These are phyloP conservation scores for Heliothis virescens DNA, from an alignment of 1,140 invertebrate genomes.

Conservation along the genomic window DNA sequence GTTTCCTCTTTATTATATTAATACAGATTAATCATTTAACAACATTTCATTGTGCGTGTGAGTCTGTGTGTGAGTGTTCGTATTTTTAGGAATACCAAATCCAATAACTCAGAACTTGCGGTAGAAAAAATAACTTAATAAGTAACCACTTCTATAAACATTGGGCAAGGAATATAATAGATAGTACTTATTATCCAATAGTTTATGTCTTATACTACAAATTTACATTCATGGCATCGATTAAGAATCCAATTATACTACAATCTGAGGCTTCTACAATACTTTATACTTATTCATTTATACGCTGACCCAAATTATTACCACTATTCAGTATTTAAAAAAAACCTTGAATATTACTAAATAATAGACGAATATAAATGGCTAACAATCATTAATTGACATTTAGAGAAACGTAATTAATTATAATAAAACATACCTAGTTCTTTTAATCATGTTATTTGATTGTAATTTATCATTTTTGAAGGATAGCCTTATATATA, in stretches of 20 bases:
- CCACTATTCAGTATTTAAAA: conserved; percentile 18
- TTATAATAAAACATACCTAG: neutral
- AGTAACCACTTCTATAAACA: too few species aligned
- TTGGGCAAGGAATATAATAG: too few species aligned
- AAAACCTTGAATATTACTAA: conserved; percentile 59
- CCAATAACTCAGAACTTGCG: too few species aligned
- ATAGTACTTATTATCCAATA: neutral
- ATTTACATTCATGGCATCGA: conserved; percentile 17
- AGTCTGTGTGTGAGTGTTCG: too few species aligned
- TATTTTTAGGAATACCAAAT: too few species aligned
- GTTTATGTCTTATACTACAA: conserved; percentile 15
- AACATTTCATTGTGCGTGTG: too few species aligned
- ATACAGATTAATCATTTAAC: too few species aligned
- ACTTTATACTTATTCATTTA: conserved; percentile 52
- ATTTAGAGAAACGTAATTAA: conserved; percentile 19
- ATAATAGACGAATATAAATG: conserved; percentile 36
- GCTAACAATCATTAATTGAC: conserved; percentile 37
- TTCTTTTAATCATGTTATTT: conserved; percentile 28
- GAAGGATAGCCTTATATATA: neutral
- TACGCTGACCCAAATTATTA: conserved; percentile 62
- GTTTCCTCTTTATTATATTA: too few species aligned
- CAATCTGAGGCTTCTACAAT: conserved; percentile 48
- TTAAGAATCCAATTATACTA: conserved; percentile 49
- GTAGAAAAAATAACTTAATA: too few species aligned
- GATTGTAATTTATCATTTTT: conserved; percentile 20